Base-by-base conservation (phyloP, 1,140 invertebrate species). In the Neodiprion fabricii region DNA sequence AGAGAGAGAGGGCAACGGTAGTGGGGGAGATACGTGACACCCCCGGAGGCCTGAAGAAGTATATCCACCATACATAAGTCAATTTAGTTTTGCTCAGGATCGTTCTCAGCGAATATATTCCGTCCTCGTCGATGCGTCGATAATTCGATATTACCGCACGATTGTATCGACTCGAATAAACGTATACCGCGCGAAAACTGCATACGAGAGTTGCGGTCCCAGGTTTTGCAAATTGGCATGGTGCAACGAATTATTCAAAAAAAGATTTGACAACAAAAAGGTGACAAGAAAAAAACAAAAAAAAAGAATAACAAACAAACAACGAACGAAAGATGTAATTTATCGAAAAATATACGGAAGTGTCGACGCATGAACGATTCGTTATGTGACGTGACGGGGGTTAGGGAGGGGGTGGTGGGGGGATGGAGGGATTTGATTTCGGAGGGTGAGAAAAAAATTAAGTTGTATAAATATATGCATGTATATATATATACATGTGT, bases 41-140 rank as follows among this genome's bases (percentile, higher is more conserved):
- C 75, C 79, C 53, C n/a, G 8, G 28, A 77, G 84, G 81, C 82
- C 77, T 75, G 78, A 78, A 61, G 53, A 61, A 61, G 53, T 61
- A 21, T 21, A 21, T 21, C 17, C 17, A 21, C 17, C 17, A 21
- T 21, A 0, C 28, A 61, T 9, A 61, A 61, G 53, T 61, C 53
- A 3, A 78, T 84, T 85, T 83, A 84, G 83, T 84, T 84, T 84
- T 81, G 75, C 80, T 80, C 77, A 80, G 75, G 82, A 78, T 81
- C 53, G 53, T 61, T 9, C n/a, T 61, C 5, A 61, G 53, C 53
- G n/a, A 61, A 61, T 53, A 21, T 21, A 21, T 40, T 40, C 28
- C 28, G 28, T 40, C 28, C 28, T 40, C 28, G 28, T 40, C 28
- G 28, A 40, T 40, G 28, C 28, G 28, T 1, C 28, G 28, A 40